phyloP scores from a whole-genome alignment of 2,888 invertebrate species.

The Drosophila nigritarsus region DNA sequence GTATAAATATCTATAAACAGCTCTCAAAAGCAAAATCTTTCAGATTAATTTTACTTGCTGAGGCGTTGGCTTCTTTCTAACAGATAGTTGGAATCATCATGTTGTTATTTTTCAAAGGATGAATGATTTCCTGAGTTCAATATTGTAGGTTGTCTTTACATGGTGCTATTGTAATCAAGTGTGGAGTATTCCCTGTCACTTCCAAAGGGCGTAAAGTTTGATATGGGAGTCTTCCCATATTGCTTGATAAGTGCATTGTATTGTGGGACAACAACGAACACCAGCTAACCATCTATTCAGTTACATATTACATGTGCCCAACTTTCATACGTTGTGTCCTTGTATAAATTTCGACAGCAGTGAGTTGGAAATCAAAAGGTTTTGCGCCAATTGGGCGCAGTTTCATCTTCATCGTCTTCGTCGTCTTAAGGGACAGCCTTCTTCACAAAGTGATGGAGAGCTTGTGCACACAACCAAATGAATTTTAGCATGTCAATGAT shows the following conservation, averaged over 20 bases:
- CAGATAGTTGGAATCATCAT: not conserved
- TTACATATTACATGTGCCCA: not conserved
- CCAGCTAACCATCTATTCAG: not conserved
- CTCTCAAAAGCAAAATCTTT: no score
- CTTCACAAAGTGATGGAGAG: slow-evolving; percentile 32
- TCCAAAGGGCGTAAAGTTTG: not conserved
- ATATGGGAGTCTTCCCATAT: not conserved
- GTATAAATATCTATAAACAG: no score
- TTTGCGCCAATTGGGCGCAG: slow-evolving; percentile 69
- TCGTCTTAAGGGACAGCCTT: slow-evolving; percentile 31
- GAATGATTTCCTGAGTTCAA: not conserved
- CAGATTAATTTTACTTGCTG: not conserved
- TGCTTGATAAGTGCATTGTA: not conserved
- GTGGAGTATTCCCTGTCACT: not conserved
- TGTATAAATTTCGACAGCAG: slow-evolving; percentile 58
- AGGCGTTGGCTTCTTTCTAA: not conserved
- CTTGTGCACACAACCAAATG: slow-evolving; percentile 54
- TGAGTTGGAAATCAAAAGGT: slow-evolving; percentile 69
- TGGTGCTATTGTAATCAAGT: not conserved
- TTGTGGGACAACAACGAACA: not conserved
- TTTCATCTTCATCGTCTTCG: slow-evolving; percentile 42
- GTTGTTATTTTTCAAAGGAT: not conserved
- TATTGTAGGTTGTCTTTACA: not conserved
- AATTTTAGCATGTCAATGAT: slow-evolving; percentile 61
- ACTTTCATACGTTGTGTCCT: not conserved